These are phyloP conservation scores for Varanus salvator DNA, from an alignment of 2,113 vertebrate species.

Conservation along the genomic window DNA sequence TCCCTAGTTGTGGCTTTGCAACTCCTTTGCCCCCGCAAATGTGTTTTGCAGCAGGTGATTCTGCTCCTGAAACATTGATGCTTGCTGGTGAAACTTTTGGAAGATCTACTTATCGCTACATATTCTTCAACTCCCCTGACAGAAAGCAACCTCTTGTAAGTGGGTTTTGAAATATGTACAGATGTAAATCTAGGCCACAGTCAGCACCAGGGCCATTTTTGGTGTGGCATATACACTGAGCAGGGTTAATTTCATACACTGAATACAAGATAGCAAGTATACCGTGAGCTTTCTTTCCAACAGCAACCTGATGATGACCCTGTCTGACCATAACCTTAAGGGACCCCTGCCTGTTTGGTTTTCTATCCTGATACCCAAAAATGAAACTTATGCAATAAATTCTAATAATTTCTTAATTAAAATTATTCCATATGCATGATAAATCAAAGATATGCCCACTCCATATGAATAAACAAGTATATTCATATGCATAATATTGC, in stretches of 20 bases:
- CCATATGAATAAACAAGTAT: neutral
- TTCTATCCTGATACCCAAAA: slow-evolving; percentile 69
- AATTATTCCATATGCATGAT: slow-evolving; percentile 9
- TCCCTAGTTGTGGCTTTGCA: neutral
- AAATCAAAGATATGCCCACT: neutral
- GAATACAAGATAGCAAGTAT: slow-evolving; percentile 30
- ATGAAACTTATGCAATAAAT: slow-evolving; percentile 64
- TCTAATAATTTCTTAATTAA: slow-evolving; percentile 59
- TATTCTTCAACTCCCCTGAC: neutral
- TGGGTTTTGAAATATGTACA: neutral
- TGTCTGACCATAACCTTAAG: slow-evolving; percentile 70
- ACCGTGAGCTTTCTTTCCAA: slow-evolving; percentile 41
- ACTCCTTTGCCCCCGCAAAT: neutral
- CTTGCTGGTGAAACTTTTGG: neutral
- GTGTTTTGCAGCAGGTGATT: neutral
- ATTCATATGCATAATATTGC: neutral
- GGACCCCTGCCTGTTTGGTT: slow-evolving; percentile 73
- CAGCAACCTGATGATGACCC: slow-evolving; percentile 64
- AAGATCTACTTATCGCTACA: neutral
- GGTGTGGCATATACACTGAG: neutral
- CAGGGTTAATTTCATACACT: slow-evolving; percentile 6
- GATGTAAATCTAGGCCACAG: neutral
- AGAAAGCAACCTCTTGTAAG: neutral
- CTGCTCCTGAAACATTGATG: neutral
- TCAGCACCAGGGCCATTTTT: too few relatives aligned